These are phyloP conservation scores for Coilia nasus DNA, from an alignment of 2,797 vertebrate species.

Conservation along the genomic window DNA sequence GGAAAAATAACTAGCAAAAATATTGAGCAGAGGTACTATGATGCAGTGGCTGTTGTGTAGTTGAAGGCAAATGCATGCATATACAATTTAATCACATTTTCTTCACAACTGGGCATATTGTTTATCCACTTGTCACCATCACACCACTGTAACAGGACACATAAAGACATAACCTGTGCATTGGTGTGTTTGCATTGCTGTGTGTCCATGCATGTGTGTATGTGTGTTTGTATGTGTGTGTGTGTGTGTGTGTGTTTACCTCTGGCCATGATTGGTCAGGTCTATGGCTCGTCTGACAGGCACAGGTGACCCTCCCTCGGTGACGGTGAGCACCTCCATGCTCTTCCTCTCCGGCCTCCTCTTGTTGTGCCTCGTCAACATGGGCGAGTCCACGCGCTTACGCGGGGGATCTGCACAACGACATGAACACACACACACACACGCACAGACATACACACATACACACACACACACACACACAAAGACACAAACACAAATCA, in stretches of 20 bases:
- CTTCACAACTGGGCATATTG: too few relatives aligned
- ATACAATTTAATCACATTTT: too few relatives aligned
- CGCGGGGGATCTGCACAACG: background rate
- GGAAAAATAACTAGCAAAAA: too few relatives aligned
- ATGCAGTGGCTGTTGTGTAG: too few relatives aligned
- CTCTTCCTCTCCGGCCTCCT: conserved; percentile 94
- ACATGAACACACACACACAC: too few relatives aligned
- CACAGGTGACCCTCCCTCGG: conserved; percentile 93
- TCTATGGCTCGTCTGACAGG: conserved; percentile 92
- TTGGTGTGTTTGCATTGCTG: background rate
- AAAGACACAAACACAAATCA: background rate
- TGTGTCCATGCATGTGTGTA: background rate
- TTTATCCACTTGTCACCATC: too few relatives aligned
- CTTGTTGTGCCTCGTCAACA: conserved; percentile 97
- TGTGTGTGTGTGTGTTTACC: conserved; percentile 68
- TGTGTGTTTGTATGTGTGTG: conserved; percentile 7
- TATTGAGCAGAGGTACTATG: too few relatives aligned
- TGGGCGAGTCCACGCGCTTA: conserved; percentile 96
- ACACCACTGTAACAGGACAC: background rate
- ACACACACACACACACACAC: background rate
- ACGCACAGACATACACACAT: background rate
- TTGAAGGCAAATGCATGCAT: too few relatives aligned
- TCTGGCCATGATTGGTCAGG: conserved; percentile 96
- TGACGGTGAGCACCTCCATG: conserved; percentile 97
- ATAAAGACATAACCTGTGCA: background rate